Base-by-base conservation (phyloP, 30 jellyfish, hydroid and myxozoan genomes). In the Cassiopea xamachana region DNA sequence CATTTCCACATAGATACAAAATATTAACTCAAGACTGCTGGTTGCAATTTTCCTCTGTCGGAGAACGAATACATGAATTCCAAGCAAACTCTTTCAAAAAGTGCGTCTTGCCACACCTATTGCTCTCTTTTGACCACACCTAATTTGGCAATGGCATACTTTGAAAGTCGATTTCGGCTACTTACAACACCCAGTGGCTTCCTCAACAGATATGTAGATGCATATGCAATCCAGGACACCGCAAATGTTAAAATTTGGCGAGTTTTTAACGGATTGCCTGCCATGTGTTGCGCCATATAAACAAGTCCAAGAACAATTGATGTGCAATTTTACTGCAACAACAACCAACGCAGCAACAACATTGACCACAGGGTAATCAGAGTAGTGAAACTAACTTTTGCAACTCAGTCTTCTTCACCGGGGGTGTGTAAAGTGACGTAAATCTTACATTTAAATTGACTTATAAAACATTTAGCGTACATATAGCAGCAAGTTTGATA, bases 141-240 rank as follows among this genome's bases (percentile, higher is more conserved):
- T n/a, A n/a, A n/a, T n/a, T n/a, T 19, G 17, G 55, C 47, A 72
- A 2, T 74, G 18, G n/a, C n/a, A n/a, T n/a, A n/a, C n/a, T n/a
- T n/a, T n/a, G n/a, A n/a, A n/a, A n/a, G n/a, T n/a, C n/a, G n/a
- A n/a, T n/a, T n/a, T n/a, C n/a, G n/a, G 45, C 2, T 55, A 77
- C 98, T 87, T 81, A 94, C 99, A 82, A 96, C 99, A 62, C 99
- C 99, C 17, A 96, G 97, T 8, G 99, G 99, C 83, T 96, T 96
- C 67, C 99, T 64, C 67, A 96, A 95, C 69, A 96, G 69, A 82
- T 96, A 96, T 16, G 99, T 87, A 12, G 97, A 89, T 77, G 99
- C 99, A 88, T 96, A 96, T 6, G 97, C 98, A 80, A 89, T 74
- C 99, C 99, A 96, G 1, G 99, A 81, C n/a, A 96, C 78, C 17